Conservation (phyloP, 2,113 vertebrate genomes). For the Calyptommatus sinebrachiatus region DNA sequence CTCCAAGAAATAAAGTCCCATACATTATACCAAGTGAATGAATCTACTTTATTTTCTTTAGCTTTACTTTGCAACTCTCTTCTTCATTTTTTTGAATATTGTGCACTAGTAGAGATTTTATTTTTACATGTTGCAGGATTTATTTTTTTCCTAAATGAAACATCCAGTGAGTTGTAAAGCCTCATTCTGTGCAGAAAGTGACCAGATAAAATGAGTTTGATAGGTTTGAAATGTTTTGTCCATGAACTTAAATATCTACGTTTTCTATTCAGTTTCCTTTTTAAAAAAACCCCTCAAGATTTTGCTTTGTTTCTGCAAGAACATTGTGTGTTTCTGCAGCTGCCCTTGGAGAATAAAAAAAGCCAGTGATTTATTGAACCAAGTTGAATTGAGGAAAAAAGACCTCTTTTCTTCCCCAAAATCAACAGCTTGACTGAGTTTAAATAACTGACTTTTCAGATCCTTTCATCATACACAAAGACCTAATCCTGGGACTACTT, state of each 20-base stretch:
- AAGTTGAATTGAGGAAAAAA: slow-evolving; percentile 81
- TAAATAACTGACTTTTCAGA: slow-evolving; percentile 99
- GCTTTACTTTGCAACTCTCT: neutral
- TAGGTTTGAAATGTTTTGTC: slow-evolving; percentile 36
- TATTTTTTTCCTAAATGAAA: slow-evolving; percentile 19
- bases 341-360: slow-evolving; percentile 66
- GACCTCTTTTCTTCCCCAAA: slow-evolving; percentile 77
- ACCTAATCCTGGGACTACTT: slow-evolving; percentile 93
- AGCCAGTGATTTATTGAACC: slow-evolving; percentile 81
- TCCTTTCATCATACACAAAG: slow-evolving; percentile 93
- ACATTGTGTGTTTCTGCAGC: slow-evolving; percentile 64
- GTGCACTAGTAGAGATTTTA: neutral
- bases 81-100: neutral
- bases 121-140: neutral
- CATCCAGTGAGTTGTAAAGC: neutral
- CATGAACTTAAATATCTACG: slow-evolving; percentile 52
- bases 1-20: slow-evolving; percentile 7
- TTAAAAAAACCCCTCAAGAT: slow-evolving; percentile 22
- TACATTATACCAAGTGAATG: slow-evolving; percentile 7
- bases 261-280: slow-evolving; percentile 22
- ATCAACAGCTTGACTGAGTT: slow-evolving; percentile 95
- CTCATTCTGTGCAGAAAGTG: slow-evolving; percentile 27
- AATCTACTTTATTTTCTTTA: neutral
- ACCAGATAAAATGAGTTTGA: slow-evolving; percentile 35
- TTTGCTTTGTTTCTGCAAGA: slow-evolving; percentile 54